Percentiles rank a stretch among this genome's conserved stretches.
phyloP scores from a whole-genome alignment of 2,888 invertebrate genomes.

The Pycnomerus fuliginosus region DNA sequence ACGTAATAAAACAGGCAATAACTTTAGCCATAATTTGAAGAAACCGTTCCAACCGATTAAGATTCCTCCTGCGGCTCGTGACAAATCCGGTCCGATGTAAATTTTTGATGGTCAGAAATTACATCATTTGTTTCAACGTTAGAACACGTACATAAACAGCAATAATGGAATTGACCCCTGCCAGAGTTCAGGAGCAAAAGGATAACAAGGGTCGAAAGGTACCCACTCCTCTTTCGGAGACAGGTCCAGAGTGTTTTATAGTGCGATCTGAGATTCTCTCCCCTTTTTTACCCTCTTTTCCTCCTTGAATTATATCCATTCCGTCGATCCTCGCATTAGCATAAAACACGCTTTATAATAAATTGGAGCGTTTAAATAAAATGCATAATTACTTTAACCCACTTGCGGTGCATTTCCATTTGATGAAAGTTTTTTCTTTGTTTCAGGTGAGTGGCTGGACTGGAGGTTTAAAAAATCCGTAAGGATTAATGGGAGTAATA shows the following conservation, averaged over 20 bases:
- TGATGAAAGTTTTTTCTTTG: slow-evolving; percentile 28
- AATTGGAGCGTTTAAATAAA: slow-evolving; percentile 48
- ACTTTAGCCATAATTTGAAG: too few species aligned
- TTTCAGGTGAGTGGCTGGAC: slow-evolving; percentile 31
- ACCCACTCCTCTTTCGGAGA: slow-evolving; percentile 20
- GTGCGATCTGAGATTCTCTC: slow-evolving; percentile 38
- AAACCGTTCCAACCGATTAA: too few species aligned
- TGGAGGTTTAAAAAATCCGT: slow-evolving; percentile 20
- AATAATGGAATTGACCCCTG: slow-evolving; percentile 41
- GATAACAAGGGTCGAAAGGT: slow-evolving; percentile 39
- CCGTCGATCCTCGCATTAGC: slow-evolving; percentile 41
- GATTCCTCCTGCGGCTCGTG: too few species aligned
- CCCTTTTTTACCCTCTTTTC: slow-evolving; percentile 15
- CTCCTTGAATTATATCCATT: slow-evolving; percentile 42
- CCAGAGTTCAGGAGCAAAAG: slow-evolving; percentile 31
- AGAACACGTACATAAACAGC: slow-evolving; percentile 32
- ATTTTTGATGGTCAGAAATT: slow-evolving; percentile 5
- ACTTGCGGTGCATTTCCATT: slow-evolving; percentile 39
- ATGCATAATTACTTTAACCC: slow-evolving; percentile 50
- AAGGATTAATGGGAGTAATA: slow-evolving; percentile 30
- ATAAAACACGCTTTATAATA: slow-evolving; percentile 45
- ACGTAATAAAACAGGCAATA: too few species aligned
- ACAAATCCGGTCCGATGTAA: too few species aligned
- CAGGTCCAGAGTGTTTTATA: slow-evolving; percentile 41
- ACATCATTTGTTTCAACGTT: slow-evolving; percentile 15